Percentiles rank a stretch among this genome's conserved stretches.
Evolutionary conservation across 2,797 vertebrate species (phyloP).

Genomic region (Melanogrammus aeglefinus): DNA sequence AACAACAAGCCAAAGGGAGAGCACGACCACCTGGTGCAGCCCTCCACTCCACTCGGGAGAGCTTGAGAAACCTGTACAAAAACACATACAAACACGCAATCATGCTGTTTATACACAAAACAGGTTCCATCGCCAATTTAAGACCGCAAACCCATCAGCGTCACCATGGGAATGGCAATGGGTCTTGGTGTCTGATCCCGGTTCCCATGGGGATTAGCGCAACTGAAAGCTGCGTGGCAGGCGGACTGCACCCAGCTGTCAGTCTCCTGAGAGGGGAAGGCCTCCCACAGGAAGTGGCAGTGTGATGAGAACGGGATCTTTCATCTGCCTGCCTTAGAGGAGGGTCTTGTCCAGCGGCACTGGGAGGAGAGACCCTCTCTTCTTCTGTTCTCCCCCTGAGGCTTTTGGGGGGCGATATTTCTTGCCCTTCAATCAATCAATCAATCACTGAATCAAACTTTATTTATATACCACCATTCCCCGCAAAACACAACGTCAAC

Average conservation of each 20-base stretch:
- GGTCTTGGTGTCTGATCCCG: neutral
- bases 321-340: neutral
- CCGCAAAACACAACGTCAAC: neutral
- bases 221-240: neutral
- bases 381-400: neutral
- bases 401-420: too few species aligned
- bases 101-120: neutral
- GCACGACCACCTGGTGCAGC: neutral
- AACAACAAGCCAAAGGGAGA: neutral
- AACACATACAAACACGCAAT: neutral
- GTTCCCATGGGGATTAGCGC: slow-evolving; percentile 4
- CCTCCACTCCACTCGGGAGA: neutral
- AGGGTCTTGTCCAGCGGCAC: neutral
- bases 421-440: too few species aligned
- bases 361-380: neutral
- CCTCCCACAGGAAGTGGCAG: neutral
- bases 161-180: slow-evolving; percentile 1
- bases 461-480: neutral
- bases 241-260: neutral
- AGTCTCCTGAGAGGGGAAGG: neutral
- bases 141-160: neutral
- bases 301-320: neutral
- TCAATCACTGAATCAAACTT: neutral
- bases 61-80: neutral
- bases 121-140: neutral